Percentiles rank a stretch among this genome's conserved stretches.
Evolutionary conservation across 2,113 vertebrate genomes (phyloP).

Genomic region (Protobothrops mucrosquamatus): DNA sequence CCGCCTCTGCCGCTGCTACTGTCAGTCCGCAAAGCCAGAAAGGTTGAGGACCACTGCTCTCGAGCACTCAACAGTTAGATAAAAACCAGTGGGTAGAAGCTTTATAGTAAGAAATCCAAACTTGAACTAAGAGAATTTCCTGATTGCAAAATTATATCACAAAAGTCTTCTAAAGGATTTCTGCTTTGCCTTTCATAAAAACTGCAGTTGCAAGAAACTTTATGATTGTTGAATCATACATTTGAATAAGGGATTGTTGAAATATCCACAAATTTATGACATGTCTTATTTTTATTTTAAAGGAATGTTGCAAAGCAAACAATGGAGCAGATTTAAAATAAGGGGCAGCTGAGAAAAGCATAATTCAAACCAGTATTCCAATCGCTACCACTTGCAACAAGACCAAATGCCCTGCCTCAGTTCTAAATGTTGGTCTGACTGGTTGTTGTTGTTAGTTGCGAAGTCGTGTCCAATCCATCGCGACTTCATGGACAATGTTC

Average conservation of each 20-base stretch:
- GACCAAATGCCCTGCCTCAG: background rate
- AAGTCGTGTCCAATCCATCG: no score
- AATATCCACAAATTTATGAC: background rate
- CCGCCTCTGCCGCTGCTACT: accelerated
- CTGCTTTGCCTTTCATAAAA: background rate
- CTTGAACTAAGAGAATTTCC: background rate
- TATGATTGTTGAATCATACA: background rate
- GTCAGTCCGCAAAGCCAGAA: background rate
- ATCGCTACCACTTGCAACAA: background rate
- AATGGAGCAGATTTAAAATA: background rate
- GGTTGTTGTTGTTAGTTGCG: no score
- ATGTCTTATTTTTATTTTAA: background rate
- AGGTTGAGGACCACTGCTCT: background rate
- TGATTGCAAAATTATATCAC: background rate
- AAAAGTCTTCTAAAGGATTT: background rate
- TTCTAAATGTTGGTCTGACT: background rate
- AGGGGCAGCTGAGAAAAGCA: background rate
- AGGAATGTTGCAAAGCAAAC: background rate
- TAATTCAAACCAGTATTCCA: background rate
- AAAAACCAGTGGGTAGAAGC: background rate
- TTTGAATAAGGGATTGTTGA: background rate
- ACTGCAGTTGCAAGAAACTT: background rate
- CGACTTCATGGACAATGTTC: no score
- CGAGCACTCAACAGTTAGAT: background rate
- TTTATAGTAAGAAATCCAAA: background rate